Evolutionary conservation across 2,113 vertebrate genomes (phyloP).

Genomic region (Gallinago jamesoni): DNA sequence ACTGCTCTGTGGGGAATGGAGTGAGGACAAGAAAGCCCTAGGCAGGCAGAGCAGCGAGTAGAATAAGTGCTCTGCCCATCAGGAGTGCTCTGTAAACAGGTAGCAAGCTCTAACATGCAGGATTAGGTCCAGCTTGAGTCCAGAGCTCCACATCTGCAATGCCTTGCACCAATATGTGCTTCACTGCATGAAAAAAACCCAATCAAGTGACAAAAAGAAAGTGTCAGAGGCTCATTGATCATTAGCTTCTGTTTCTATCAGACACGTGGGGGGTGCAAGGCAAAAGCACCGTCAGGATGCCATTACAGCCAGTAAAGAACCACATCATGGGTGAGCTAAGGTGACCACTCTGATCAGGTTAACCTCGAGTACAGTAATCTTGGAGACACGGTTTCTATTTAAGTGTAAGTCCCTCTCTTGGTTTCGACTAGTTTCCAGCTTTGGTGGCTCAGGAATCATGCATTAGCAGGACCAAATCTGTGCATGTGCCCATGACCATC

Average conservation of each 20-base stretch:
- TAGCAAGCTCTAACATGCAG: background rate
- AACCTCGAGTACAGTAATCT: background rate
- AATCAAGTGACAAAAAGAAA: background rate
- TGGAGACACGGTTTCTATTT: background rate
- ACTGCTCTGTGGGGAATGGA: background rate
- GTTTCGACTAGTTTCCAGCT: conserved; percentile 29
- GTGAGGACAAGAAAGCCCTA: background rate
- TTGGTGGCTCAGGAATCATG: background rate
- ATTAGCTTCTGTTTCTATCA: background rate
- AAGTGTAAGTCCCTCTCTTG: background rate
- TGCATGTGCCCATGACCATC: background rate
- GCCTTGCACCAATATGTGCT: background rate
- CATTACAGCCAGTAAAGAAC: background rate
- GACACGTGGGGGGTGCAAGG: background rate
- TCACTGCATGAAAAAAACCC: background rate
- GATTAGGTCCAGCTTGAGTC: background rate
- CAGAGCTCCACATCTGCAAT: background rate
- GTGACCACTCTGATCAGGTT: background rate
- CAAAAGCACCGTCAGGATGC: background rate
- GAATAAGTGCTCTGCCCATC: background rate
- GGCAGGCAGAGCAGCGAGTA: background rate
- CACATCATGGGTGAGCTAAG: background rate
- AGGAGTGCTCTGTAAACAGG: background rate
- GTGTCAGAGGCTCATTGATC: background rate
- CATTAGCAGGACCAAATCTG: conserved; percentile 12